Evolutionary conservation across 2,888 invertebrate genomes (phyloP).

Genomic region (Lasioglossum zephyrum): DNA sequence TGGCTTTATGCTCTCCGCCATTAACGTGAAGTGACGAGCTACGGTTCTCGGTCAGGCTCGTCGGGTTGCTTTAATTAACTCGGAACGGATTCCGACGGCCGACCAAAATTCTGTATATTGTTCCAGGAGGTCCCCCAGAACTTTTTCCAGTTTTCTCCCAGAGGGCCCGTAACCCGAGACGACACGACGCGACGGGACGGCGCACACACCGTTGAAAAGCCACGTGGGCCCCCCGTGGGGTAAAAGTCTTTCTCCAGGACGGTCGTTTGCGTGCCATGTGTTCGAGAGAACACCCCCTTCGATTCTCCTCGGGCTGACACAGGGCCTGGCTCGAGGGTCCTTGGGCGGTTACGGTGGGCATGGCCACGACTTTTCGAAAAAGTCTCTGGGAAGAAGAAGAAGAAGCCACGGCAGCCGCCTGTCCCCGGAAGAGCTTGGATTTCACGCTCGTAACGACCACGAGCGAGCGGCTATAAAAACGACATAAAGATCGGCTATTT

Average conservation of each 20-base stretch:
- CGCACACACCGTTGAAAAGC: constrained; percentile 67
- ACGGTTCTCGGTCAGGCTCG: background rate
- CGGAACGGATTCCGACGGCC: constrained; percentile 15
- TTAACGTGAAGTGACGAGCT: background rate
- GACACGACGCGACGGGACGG: constrained; percentile 26
- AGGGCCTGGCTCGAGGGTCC: constrained; percentile 54
- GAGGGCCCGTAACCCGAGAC: constrained; percentile 75
- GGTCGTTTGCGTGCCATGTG: constrained; percentile 82
- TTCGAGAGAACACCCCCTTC: constrained; percentile 65
- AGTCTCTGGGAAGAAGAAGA: constrained; percentile 20
- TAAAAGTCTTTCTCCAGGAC: constrained; percentile 80
- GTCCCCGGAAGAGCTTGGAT: constrained; percentile 77
- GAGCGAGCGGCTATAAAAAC: constrained; percentile 77
- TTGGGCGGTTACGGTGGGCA: constrained; percentile 31
- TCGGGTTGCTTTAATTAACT: constrained; percentile 42
- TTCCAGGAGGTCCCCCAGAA: constrained; percentile 42
- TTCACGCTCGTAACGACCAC: constrained; percentile 77
- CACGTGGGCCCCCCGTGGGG: constrained; percentile 81
- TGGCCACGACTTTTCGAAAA: constrained; percentile 65
- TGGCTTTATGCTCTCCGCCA: constrained; percentile 1
- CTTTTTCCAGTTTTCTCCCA: constrained; percentile 45
- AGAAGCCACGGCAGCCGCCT: constrained; percentile 26
- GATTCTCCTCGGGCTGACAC: constrained; percentile 24
- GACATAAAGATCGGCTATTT: constrained; percentile 83
- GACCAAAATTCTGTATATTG: constrained; percentile 51